Evolutionary conservation across 2,888 invertebrate genomes (phyloP).

Genomic region (Blastobasis lacticolella): DNA sequence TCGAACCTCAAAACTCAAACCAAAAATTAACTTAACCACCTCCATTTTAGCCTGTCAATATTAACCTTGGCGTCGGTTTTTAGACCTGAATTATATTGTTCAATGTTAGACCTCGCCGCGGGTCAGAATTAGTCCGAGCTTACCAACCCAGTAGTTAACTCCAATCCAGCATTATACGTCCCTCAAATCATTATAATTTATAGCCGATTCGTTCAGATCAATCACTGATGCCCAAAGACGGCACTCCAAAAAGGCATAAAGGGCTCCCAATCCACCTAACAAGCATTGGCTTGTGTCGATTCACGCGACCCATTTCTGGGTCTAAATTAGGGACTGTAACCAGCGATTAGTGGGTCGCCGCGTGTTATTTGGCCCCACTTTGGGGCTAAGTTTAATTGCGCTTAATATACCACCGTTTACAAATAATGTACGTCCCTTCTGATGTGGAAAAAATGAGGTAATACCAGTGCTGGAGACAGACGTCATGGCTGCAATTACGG

Average conservation of each 20-base stretch:
- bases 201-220: no score
- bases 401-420: conserved; percentile 19
- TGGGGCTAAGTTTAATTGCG: conserved; percentile 17
- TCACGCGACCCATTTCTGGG: conserved; percentile 14
- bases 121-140: no score
- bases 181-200: no score
- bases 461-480: no score
- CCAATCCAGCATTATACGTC: no score
- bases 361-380: conserved; percentile 16
- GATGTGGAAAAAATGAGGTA: not conserved
- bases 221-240: no score
- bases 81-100: not conserved
- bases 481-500: no score
- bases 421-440: conserved; percentile 17
- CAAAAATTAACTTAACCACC: not conserved
- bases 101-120: no score
- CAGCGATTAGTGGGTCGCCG: conserved; percentile 18
- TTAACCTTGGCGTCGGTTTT: no score
- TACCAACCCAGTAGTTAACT: no score
- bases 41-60: no score
- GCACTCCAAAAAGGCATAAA: no score
- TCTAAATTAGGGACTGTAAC: not conserved
- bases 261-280: not conserved
- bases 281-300: conserved; percentile 6
- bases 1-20: not conserved